These are phyloP conservation scores for Rhabditophanes sp. DNA, from an alignment of 2,888 invertebrate species.

Conservation along the genomic window DNA sequence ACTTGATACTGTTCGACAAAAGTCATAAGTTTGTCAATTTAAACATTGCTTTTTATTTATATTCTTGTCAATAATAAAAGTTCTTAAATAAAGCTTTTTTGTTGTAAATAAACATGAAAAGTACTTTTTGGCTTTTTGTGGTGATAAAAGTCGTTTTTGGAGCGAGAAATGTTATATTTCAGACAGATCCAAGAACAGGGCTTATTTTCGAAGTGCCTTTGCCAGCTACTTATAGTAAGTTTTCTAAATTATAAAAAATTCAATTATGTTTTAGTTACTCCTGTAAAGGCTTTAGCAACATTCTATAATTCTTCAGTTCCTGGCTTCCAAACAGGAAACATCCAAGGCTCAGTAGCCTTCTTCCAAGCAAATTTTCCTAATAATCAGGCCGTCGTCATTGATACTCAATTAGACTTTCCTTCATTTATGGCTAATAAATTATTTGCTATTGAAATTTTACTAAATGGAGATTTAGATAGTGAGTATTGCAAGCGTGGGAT, in stretches of 20 bases:
- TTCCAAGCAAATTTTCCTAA: conserved; percentile 10
- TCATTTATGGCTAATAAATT: conserved; percentile 5
- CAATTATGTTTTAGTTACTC: conserved; percentile 6
- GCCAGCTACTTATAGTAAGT: not conserved
- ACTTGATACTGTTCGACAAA: too few species aligned
- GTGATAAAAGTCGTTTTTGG: too few species aligned
- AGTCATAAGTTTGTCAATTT: too few species aligned
- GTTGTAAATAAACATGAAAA: too few species aligned
- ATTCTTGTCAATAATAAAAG: too few species aligned
- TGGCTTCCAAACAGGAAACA: conserved; percentile 8
- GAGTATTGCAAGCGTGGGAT: conserved; percentile 8
- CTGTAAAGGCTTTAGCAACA: conserved; percentile 7
- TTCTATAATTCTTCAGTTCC: conserved; percentile 8
- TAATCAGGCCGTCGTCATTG: conserved; percentile 8
- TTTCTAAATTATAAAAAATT: conserved; percentile 1
- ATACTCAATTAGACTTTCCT: conserved; percentile 6
- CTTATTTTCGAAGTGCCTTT: too few species aligned
- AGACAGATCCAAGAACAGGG: too few species aligned
- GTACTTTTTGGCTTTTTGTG: too few species aligned
- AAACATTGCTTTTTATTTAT: too few species aligned
- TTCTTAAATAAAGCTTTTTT: too few species aligned
- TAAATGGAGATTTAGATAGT: conserved; percentile 6
- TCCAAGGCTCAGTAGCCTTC: conserved; percentile 7
- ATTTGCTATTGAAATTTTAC: conserved; percentile 7
- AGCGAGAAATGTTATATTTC: too few species aligned